These are phyloP conservation scores for Apamea crenata DNA, from an alignment of 2,888 invertebrate genomes.

Conservation along the genomic window DNA sequence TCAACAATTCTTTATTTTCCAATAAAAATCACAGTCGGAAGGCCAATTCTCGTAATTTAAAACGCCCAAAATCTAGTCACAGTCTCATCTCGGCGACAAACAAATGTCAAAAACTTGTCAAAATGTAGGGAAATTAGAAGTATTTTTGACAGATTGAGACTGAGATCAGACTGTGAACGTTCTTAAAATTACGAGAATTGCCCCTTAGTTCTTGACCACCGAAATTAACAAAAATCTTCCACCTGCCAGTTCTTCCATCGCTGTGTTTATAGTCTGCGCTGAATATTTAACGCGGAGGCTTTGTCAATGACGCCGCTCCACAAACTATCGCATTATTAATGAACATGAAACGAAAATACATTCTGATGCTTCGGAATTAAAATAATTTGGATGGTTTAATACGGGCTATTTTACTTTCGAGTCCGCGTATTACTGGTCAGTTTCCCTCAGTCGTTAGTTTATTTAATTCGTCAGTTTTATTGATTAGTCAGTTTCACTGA, in stretches of 20 bases:
- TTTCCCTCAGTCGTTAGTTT: no score
- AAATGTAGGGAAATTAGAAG: no score
- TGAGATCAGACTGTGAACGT: no score
- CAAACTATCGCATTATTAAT: slow-evolving; percentile 36
- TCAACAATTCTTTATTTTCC: not conserved
- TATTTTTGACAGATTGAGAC: no score
- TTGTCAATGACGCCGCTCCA: slow-evolving; percentile 9
- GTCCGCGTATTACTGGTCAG: no score
- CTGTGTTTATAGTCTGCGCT: not conserved
- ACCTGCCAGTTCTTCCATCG: not conserved
- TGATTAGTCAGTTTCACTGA: no score
- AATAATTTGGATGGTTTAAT: not conserved
- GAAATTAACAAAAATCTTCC: not conserved
- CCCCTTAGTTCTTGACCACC: not conserved
- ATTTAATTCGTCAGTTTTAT: no score
- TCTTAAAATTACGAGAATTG: no score
- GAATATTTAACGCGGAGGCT: slow-evolving; percentile 36
- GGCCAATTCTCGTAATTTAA: no score
- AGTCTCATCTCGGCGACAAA: no score
- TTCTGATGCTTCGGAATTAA: not conserved
- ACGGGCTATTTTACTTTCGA: not conserved
- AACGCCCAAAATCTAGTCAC: no score
- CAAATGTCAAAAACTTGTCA: no score
- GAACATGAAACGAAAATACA: slow-evolving; percentile 8
- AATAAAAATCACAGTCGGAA: not conserved